Conservation (phyloP, 2,797 vertebrate genomes). For the Dendrocincla fuliginosa region DNA sequence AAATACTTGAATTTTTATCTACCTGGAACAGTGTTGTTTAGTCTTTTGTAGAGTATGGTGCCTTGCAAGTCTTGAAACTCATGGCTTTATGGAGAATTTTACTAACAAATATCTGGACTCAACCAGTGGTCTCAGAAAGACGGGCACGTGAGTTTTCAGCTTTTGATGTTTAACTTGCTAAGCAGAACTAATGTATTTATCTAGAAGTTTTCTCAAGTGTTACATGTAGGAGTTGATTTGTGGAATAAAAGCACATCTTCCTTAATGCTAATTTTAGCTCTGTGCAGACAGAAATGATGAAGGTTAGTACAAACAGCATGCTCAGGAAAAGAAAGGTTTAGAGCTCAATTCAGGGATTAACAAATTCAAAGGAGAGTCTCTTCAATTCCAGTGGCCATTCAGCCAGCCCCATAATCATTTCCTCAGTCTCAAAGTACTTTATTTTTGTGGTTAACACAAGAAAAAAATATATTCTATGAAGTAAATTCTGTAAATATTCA, state of each 20-base stretch:
- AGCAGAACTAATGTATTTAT: slow-evolving; percentile 8
- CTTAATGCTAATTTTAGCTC: background rate
- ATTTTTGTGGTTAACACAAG: background rate
- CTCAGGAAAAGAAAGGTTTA: background rate
- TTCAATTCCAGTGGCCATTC: background rate
- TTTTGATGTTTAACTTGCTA: slow-evolving; percentile 23
- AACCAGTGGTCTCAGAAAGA: background rate
- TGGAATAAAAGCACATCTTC: background rate
- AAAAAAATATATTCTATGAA: background rate
- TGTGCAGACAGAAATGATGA: background rate
- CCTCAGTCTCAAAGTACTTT: background rate
- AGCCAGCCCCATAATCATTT: background rate
- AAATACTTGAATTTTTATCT: background rate
- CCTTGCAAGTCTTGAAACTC: background rate
- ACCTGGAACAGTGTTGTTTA: background rate
- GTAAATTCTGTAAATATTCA: slow-evolving; percentile 41
- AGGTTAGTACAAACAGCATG: background rate
- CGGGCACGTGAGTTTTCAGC: background rate
- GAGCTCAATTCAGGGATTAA: background rate
- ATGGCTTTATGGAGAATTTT: background rate
- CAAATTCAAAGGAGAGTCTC: background rate
- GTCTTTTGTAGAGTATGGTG: background rate
- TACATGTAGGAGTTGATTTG: background rate
- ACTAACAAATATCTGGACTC: background rate
- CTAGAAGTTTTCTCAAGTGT: slow-evolving; percentile 1